Base-by-base conservation (phyloP, 2,113 vertebrate genomes). In the Brachionichthys hirsutus region DNA sequence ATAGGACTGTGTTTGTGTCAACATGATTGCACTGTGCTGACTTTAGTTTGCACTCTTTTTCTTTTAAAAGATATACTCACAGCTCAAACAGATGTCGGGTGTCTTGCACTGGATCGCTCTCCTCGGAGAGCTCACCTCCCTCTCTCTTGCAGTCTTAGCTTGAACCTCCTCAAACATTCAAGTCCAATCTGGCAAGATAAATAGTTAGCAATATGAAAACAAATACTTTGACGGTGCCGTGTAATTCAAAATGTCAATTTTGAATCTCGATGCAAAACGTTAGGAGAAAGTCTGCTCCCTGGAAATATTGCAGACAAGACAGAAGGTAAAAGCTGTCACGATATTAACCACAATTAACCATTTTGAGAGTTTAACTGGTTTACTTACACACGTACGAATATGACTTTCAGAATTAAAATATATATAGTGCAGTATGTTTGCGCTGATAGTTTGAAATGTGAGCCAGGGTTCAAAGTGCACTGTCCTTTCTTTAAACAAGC, bases 381-480 rank as follows among this genome's bases (percentile, higher is more conserved):
- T 30, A 30, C 43, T n/a, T 1, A 16, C 16, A n/a, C n/a, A 45
- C 43, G 9, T n/a, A 4, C 43, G 4, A 8, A 30, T 30, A 30
- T 8, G 24, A 2, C 24, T 30, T 30, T 6, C 24, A 30, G 8
- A 30, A 30, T 30, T 30, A 30, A 30, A 35, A 46, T 64, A 2
- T 42, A 49, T 34, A 42, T 52, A 57, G 34, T 53, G 12, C 18
- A 18, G 12, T 52, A 9, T 48, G 8, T 41, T n/a, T 42, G 19
- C 46, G 47, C 35, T 67, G 64, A 62, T 19, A 41, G 36, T 50
- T 57, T 73, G 48, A 76, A 81, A 69, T 62, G 57, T 77, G 65
- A 11, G 54, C 22, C 52, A 34, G 54, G 56, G 81, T 78, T 84
- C 78, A 83, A 85, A 30, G 81, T 80, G 63, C 80, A 64, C 55